Percentiles rank a stretch among this genome's conserved stretches.
These are phyloP conservation scores for Microcebus jonahi DNA, from an alignment of 2,113 vertebrate genomes.

Conservation along the genomic window DNA sequence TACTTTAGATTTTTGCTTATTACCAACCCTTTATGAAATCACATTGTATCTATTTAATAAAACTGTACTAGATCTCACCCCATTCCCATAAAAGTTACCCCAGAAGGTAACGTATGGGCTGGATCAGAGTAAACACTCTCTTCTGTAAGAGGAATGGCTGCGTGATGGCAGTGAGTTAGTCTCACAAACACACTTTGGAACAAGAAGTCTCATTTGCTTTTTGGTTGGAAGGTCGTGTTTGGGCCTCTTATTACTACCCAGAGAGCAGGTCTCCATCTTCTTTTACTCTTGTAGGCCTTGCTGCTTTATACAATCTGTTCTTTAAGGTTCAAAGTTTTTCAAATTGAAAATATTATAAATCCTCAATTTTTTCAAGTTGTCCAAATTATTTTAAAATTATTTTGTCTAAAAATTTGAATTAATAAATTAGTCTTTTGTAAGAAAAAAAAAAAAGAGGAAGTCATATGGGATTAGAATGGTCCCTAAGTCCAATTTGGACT, in stretches of 20 bases:
- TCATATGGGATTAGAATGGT: not conserved
- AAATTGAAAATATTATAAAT: not conserved
- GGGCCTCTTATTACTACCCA: rapidly evolving
- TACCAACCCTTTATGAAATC: not conserved
- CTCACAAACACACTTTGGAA: not conserved
- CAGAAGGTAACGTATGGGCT: not conserved
- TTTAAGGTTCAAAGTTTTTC: not conserved
- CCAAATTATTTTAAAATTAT: conserved; percentile 1
- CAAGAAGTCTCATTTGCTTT: not conserved
- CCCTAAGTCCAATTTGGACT: not conserved
- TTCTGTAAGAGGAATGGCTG: not conserved
- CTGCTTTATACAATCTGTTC: not conserved
- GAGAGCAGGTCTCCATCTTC: not conserved
- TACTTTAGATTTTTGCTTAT: not conserved
- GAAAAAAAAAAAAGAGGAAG: too few species aligned
- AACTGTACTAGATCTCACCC: not conserved
- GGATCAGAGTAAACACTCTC: too few species aligned
- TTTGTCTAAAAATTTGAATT: conserved; percentile 21
- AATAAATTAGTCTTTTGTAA: conserved; percentile 41
- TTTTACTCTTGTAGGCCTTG: not conserved
- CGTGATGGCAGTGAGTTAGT: not conserved
- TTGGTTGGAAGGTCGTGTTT: not conserved
- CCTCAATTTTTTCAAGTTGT: not conserved
- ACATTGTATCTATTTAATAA: not conserved
- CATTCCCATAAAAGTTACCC: not conserved